A percentile compares a stretch with the other conserved stretches of the same genome.
phyloP scores from a whole-genome alignment of 2,888 invertebrate species.

The Mesorhabditis sp. region DNA sequence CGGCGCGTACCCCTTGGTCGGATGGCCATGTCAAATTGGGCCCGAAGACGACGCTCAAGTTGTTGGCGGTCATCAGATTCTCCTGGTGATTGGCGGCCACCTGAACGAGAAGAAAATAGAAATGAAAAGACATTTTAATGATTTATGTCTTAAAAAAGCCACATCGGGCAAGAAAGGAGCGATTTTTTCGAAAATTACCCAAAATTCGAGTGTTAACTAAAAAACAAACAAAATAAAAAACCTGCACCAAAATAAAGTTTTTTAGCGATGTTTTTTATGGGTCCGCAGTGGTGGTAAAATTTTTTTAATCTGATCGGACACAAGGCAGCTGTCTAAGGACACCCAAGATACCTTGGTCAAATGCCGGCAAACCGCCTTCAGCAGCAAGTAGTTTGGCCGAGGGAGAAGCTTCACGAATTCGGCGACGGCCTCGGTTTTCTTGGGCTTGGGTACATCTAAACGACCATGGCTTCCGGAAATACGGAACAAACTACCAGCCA shows the following conservation, averaged over 20 bases:
- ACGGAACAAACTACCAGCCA: slow-evolving; percentile 30
- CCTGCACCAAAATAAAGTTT: too few species aligned
- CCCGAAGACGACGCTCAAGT: slow-evolving; percentile 88
- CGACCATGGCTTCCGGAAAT: slow-evolving; percentile 5
- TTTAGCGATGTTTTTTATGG: too few species aligned
- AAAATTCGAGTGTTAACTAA: too few species aligned
- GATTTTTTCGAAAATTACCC: too few species aligned
- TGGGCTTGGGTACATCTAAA: slow-evolving; percentile 42
- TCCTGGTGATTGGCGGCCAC: slow-evolving; percentile 69
- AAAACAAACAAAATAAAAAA: too few species aligned
- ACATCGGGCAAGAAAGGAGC: not conserved
- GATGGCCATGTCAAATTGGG: slow-evolving; percentile 83
- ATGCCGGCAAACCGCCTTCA: slow-evolving; percentile 49
- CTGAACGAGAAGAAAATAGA: slow-evolving; percentile 16
- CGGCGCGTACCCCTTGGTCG: slow-evolving; percentile 42
- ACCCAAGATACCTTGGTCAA: slow-evolving; percentile 42
- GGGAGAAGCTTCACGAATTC: slow-evolving; percentile 49
- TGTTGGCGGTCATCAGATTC: slow-evolving; percentile 84
- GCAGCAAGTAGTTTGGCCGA: slow-evolving; percentile 45
- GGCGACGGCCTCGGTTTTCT: slow-evolving; percentile 41
- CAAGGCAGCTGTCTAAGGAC: not conserved
- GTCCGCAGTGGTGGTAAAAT: too few species aligned
- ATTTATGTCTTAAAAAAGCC: slow-evolving; percentile 9
- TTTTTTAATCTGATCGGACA: too few species aligned
- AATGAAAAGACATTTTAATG: not conserved